Base-by-base conservation (phyloP, 2,888 invertebrate genomes). In the Bugulina stolonifera region DNA sequence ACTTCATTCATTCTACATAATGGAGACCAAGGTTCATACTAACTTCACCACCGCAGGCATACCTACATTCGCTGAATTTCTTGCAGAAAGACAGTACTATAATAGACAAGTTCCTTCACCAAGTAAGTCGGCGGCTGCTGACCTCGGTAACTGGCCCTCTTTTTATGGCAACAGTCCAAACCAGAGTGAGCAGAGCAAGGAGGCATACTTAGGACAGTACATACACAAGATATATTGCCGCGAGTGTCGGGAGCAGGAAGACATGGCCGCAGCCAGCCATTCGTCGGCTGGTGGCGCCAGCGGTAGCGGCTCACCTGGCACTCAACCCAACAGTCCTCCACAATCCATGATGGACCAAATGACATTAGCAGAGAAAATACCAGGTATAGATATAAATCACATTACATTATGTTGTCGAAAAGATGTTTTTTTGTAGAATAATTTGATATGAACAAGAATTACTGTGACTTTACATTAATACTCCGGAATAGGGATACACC, bases 291-390 rank as follows among this genome's bases (percentile, higher is more conserved):
- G 29, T 14, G 34, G 29, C 22, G 32, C 25, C 64, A 64, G 64
- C 27, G 32, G 32, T 32, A 32, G 29, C 29, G 32, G 32, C 18
- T 64, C 64, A 29, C 64, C 64, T 32, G 64, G 64, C 27, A 29
- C 64, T 32, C 64, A 64, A 71, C 77, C 80, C 22, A 73, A 76
- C 69, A 77, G 79, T 72, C 79, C 94, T 81, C 93, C 93, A 78
- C 93, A 93, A 86, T 92, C 93, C 82, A 90, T 93, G 85, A 93
- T 96, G 81, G 96, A 96, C 87, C 93, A 94, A 83, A 93, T 93
- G 81, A 95, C 95, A 70, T 88, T 96, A 80, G 92, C 93, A 83
- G 91, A 92, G 80, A 90, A 92, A 83, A 93, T 96, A 5, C 43
- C 43, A 43, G 43, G 43, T 43, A 18, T n/a, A n/a, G n/a, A n/a